These are phyloP conservation scores for Strigamia crassipes DNA, from an alignment of 2,888 invertebrate species.

Conservation along the genomic window DNA sequence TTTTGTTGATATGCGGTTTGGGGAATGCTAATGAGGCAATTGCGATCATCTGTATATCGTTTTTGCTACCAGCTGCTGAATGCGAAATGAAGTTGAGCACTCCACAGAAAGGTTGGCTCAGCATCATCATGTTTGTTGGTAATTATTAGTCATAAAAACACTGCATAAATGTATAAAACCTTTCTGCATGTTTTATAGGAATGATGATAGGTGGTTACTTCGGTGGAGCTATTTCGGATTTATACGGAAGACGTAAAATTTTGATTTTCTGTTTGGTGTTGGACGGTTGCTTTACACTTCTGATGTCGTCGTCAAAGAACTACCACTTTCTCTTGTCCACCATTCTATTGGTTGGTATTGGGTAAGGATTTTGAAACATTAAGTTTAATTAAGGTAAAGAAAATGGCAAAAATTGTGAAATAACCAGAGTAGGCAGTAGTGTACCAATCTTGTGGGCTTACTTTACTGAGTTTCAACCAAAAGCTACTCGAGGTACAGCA, in stretches of 20 bases:
- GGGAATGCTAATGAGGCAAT: conserved; percentile 85
- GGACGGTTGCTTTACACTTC: conserved; percentile 80
- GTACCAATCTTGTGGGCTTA: conserved; percentile 95
- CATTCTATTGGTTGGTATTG: conserved; percentile 22
- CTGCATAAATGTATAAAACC: neutral
- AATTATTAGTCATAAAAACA: no score
- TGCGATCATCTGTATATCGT: conserved; percentile 71
- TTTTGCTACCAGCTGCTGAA: conserved; percentile 76
- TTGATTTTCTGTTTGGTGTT: conserved; percentile 86
- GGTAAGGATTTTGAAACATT: neutral
- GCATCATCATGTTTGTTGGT: conserved; percentile 58
- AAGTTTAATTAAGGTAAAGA: no score
- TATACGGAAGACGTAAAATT: conserved; percentile 82
- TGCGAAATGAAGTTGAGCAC: conserved; percentile 57
- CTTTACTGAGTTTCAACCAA: conserved; percentile 92
- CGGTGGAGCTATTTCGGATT: conserved; percentile 90
- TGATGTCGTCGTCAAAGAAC: neutral
- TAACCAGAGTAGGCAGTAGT: conserved; percentile 76
- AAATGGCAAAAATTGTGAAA: no score
- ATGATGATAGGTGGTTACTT: conserved; percentile 95
- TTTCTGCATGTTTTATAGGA: no score
- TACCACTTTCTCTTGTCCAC: neutral
- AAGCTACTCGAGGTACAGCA: conserved; percentile 87
- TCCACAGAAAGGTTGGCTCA: conserved; percentile 57
- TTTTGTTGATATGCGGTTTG: conserved; percentile 89